Percentiles rank a stretch among this genome's conserved stretches.
These are phyloP conservation scores for Congeria kusceri DNA, from an alignment of 2,888 invertebrate species.

Conservation along the genomic window DNA sequence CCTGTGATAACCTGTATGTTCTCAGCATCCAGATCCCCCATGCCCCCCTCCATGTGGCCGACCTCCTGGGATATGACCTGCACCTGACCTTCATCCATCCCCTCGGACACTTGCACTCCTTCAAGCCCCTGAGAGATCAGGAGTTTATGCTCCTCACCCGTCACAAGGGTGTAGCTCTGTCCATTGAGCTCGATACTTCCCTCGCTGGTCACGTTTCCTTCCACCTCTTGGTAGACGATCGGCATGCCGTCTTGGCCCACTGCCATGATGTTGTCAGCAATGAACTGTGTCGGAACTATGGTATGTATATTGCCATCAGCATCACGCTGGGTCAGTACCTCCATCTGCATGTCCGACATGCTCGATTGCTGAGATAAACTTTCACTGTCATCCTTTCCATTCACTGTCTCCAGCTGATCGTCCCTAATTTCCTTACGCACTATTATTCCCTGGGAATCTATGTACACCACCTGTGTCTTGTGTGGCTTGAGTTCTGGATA, in stretches of 20 bases:
- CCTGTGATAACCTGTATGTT: conserved; percentile 34
- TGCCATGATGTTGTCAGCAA: neutral
- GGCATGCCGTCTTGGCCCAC: neutral
- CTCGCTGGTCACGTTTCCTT: neutral
- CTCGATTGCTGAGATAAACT: no score
- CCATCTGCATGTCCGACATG: conserved; percentile 15
- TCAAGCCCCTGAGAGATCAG: neutral
- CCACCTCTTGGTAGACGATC: neutral
- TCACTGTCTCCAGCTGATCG: neutral
- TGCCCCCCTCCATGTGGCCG: conserved; percentile 3
- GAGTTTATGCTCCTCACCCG: conserved; percentile 1
- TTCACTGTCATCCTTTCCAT: neutral
- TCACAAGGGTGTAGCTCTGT: conserved; percentile 55
- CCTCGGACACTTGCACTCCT: neutral
- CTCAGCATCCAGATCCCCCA: neutral
- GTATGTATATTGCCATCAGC: conserved; percentile 4
- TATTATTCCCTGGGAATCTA: conserved; percentile 53
- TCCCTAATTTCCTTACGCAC: conserved; percentile 36
- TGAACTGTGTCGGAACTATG: neutral
- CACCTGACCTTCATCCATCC: neutral
- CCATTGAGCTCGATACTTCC: conserved; percentile 43
- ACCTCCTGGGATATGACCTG: conserved; percentile 26
- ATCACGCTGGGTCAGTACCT: conserved; percentile 23
- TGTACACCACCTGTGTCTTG: conserved; percentile 52
- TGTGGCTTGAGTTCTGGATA: conserved; percentile 18